These are phyloP conservation scores for Himantopus leucocephalus DNA, from an alignment of 2,113 vertebrate genomes.

Conservation along the genomic window DNA sequence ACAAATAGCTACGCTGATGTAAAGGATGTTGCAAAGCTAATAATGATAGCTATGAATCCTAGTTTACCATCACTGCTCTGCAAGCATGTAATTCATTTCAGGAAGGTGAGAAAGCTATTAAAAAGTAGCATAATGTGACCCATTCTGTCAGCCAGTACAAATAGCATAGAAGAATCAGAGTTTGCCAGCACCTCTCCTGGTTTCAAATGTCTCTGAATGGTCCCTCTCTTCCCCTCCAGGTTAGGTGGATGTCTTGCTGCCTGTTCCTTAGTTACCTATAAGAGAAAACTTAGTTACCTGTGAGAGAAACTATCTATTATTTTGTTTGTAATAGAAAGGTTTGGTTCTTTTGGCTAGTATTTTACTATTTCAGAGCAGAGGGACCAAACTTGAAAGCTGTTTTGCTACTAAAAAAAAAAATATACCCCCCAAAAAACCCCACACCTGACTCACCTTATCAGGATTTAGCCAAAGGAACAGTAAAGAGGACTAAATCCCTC, in stretches of 20 bases:
- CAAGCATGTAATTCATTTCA: constrained; percentile 61
- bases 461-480: neutral
- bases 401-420: neutral
- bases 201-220: neutral
- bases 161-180: neutral
- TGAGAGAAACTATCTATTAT: neutral
- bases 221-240: neutral
- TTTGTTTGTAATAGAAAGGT: neutral
- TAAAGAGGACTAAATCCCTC: neutral
- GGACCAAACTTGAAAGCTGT: neutral
- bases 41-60: constrained; percentile 44
- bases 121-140: constrained; percentile 45
- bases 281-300: neutral
- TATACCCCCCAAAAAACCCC: neutral
- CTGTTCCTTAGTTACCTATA: neutral
- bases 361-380: neutral
- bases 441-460: neutral
- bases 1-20: neutral
- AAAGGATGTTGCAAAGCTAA: constrained; percentile 50
- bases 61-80: constrained; percentile 38
- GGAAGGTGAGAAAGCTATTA: constrained; percentile 54
- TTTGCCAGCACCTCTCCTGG: neutral
- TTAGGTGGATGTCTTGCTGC: neutral
- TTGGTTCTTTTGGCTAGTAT: neutral
- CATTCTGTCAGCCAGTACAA: constrained; percentile 26